These are phyloP conservation scores for Chironomus striatipennis DNA, from an alignment of 1,140 invertebrate species.

Conservation along the genomic window DNA sequence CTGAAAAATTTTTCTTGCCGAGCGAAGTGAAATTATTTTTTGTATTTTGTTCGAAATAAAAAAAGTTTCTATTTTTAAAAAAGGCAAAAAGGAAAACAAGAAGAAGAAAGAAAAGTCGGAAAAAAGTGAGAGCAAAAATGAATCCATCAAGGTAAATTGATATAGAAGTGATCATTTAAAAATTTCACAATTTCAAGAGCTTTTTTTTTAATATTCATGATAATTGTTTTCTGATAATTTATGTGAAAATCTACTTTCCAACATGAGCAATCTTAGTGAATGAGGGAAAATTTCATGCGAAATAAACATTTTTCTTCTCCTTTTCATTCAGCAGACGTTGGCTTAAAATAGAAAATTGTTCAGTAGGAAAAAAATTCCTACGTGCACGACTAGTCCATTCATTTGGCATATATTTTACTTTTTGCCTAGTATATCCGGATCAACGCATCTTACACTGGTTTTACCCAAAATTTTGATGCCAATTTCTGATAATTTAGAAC, in stretches of 20 bases:
- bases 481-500: no score
- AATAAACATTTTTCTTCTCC: background rate
- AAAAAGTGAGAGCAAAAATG: constrained; percentile 8
- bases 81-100: background rate
- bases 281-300: constrained; percentile 1
- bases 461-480: no score
- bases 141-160: constrained; percentile 19
- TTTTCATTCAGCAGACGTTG: background rate
- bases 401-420: no score
- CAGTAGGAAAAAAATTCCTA: constrained; percentile 13
- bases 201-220: background rate
- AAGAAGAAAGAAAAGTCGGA: background rate
- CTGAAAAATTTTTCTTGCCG: constrained; percentile 15
- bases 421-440: no score
- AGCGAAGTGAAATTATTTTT: background rate
- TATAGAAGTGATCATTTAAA: background rate
- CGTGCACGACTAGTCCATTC: background rate
- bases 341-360: constrained; percentile 14
- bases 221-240: constrained; percentile 8
- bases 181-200: background rate
- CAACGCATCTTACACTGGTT: no score
- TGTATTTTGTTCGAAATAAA: background rate
- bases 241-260: background rate
- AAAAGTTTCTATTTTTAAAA: constrained; percentile 22
- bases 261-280: background rate